A percentile compares a stretch with the other conserved stretches of the same genome.
Evolutionary conservation across 2,888 invertebrate genomes (phyloP).

Genomic region (Clistopyga incitator): DNA sequence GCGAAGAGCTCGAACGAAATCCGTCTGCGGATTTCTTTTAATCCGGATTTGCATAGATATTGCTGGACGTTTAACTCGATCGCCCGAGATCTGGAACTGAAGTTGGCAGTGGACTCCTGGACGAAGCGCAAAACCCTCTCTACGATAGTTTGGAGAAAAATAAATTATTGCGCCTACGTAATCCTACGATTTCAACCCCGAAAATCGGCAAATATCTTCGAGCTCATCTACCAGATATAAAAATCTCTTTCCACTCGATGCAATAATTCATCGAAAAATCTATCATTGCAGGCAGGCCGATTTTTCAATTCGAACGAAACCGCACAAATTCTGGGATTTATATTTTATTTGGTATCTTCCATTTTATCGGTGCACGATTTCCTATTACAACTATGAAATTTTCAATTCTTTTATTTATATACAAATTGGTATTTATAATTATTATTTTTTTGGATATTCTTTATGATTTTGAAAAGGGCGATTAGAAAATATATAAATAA

Average conservation of each 20-base stretch:
- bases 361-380: background rate
- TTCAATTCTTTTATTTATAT: too few relatives aligned
- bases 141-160: conserved; percentile 11
- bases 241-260: conserved; percentile 49
- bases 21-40: conserved; percentile 56
- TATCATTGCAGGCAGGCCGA: conserved; percentile 7
- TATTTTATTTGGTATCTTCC: background rate
- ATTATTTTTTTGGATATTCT: too few relatives aligned
- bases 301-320: background rate
- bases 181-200: conserved; percentile 20
- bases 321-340: background rate
- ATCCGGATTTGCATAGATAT: conserved; percentile 64
- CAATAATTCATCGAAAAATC: conserved; percentile 44
- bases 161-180: conserved; percentile 43
- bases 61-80: conserved; percentile 57
- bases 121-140: conserved; percentile 26
- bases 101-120: background rate
- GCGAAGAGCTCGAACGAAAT: conserved; percentile 29
- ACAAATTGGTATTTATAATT: too few relatives aligned
- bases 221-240: conserved; percentile 34
- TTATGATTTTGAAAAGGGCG: too few relatives aligned
- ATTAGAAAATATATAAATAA: too few relatives aligned
- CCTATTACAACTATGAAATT: too few relatives aligned
- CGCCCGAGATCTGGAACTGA: conserved; percentile 38
- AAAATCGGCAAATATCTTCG: too few relatives aligned